Conservation (phyloP, 2,113 vertebrate genomes). For the Pseudorhombus dupliciocellatus region DNA sequence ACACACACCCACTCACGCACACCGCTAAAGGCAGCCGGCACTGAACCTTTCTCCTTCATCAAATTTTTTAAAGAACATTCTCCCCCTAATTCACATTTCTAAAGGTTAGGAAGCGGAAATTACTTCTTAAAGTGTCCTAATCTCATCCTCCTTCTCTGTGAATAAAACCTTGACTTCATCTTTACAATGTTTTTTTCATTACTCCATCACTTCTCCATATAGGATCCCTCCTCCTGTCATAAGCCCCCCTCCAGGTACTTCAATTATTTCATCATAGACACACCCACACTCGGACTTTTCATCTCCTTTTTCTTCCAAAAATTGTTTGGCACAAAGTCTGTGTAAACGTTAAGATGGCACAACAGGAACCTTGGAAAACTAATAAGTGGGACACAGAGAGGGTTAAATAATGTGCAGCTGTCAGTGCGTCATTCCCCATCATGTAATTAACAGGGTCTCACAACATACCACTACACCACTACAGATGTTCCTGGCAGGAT, state of each 20-base stretch:
- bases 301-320: neutral
- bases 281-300: neutral
- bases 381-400: slow-evolving; percentile 8
- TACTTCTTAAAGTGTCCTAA: neutral
- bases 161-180: neutral
- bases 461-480: too few relatives aligned
- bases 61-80: neutral
- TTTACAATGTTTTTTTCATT: neutral
- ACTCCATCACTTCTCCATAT: slow-evolving; percentile 2
- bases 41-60: neutral
- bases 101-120: neutral
- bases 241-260: slow-evolving; percentile 7
- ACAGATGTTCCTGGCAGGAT: too few relatives aligned
- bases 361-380: neutral
- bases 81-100: neutral
- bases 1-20: neutral
- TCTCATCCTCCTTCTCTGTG: slow-evolving; percentile 1
- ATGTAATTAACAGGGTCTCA: too few relatives aligned
- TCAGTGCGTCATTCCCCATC: slow-evolving; percentile 2
- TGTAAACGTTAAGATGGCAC: neutral
- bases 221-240: neutral
- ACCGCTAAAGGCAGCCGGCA: neutral
- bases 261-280: slow-evolving; percentile 6
- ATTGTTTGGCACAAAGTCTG: neutral
- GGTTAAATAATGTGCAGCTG: slow-evolving; percentile 5